Evolutionary conservation across 2,888 invertebrate genomes (phyloP).

Genomic region (Sarcophaga rosellei): DNA sequence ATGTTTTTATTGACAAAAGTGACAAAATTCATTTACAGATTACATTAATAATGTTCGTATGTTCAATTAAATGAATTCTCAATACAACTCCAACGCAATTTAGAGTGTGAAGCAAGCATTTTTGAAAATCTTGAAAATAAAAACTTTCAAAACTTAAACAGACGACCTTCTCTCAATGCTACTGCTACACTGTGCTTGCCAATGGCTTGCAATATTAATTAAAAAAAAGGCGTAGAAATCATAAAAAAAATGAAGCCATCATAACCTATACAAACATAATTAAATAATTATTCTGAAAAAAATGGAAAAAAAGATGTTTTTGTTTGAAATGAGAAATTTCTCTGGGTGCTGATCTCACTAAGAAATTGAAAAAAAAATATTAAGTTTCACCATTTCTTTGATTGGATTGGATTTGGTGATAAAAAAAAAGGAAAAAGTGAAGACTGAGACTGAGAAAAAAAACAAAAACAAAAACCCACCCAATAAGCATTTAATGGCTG

Average conservation of each 20-base stretch:
- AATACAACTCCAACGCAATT: too few species aligned
- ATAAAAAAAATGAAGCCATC: background rate
- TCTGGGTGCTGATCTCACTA: constrained; percentile 16
- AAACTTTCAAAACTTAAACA: constrained; percentile 4
- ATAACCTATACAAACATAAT: background rate
- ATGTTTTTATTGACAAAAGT: too few species aligned
- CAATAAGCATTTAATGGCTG: constrained; percentile 51
- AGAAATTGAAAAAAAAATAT: constrained; percentile 9
- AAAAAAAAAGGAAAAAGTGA: background rate
- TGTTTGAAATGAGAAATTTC: constrained; percentile 30
- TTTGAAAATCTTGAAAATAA: constrained; percentile 11
- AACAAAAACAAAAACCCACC: constrained; percentile 43
- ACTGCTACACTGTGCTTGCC: too few species aligned
- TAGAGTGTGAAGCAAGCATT: too few species aligned
- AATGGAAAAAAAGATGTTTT: background rate
- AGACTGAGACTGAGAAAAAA: background rate
- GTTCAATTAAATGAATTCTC: too few species aligned
- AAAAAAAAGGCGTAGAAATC: background rate
- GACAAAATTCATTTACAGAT: too few species aligned
- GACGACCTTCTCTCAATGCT: constrained; percentile 4
- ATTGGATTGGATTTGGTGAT: constrained; percentile 27
- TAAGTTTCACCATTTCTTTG: constrained; percentile 44
- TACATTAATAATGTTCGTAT: too few species aligned
- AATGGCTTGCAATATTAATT: too few species aligned
- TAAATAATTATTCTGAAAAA: constrained; percentile 16